Conservation (phyloP, 2,888 invertebrate species). For the Cosmia pyralina region DNA sequence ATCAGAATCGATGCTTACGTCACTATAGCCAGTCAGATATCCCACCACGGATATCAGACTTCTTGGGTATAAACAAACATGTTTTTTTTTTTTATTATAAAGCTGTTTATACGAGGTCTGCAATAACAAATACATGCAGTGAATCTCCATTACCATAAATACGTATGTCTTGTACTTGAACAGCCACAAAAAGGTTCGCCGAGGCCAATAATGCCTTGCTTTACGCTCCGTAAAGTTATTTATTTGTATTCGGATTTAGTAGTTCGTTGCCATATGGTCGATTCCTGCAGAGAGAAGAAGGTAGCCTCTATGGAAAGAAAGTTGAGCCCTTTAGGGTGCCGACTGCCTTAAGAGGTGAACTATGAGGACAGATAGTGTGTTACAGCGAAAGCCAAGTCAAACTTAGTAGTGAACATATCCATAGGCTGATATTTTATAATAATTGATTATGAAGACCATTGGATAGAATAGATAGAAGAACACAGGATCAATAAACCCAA, state of each 20-base stretch:
- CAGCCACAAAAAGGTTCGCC: constrained; percentile 61
- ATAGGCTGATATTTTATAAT: too few relatives aligned
- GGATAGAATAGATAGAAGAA: neutral
- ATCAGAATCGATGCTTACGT: constrained; percentile 38
- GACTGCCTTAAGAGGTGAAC: neutral
- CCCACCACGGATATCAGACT: neutral
- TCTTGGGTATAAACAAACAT: constrained; percentile 34
- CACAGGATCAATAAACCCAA: constrained; percentile 14
- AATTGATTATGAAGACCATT: neutral
- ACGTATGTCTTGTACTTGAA: constrained; percentile 55
- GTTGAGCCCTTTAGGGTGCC: neutral
- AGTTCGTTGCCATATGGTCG: constrained; percentile 38
- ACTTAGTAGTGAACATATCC: too few relatives aligned
- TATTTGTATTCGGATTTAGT: constrained; percentile 33
- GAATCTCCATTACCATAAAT: constrained; percentile 70
- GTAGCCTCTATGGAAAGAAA: neutral
- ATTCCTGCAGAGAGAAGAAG: neutral
- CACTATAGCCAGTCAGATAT: constrained; percentile 19
- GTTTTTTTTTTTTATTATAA: constrained; percentile 40
- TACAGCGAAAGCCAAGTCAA: neutral
- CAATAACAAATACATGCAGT: constrained; percentile 56
- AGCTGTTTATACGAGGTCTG: constrained; percentile 29
- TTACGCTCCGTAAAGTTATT: constrained; percentile 32
- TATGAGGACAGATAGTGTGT: neutral
- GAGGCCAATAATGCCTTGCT: constrained; percentile 51